Conservation (phyloP, 2,797 vertebrate genomes). For the Fratercula arctica region DNA sequence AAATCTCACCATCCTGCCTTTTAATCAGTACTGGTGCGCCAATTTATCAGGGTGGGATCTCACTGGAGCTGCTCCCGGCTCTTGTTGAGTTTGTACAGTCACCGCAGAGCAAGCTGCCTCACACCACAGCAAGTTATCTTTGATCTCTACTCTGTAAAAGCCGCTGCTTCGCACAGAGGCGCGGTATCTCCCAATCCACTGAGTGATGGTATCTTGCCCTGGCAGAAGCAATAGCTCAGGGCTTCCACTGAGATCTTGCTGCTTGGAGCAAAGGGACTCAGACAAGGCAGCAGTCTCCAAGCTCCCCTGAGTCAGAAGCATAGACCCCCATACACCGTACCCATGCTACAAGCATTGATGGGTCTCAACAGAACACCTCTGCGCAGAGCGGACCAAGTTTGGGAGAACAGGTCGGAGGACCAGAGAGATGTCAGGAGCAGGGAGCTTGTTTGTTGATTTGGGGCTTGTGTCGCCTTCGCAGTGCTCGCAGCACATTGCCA, state of each 20-base stretch:
- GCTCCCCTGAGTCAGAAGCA: neutral
- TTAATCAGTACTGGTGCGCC: neutral
- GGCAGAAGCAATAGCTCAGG: neutral
- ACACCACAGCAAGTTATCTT: neutral
- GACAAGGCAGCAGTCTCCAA: neutral
- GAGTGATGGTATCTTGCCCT: neutral
- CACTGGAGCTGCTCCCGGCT: neutral
- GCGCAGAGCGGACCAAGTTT: neutral
- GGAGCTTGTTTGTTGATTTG: neutral
- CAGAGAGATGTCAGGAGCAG: neutral
- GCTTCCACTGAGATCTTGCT: neutral
- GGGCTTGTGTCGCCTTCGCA: neutral
- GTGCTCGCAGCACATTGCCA: neutral
- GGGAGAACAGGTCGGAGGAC: neutral
- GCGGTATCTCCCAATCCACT: neutral
- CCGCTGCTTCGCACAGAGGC: neutral
- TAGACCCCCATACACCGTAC: neutral
- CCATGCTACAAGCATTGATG: neutral
- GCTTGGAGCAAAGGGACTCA: neutral
- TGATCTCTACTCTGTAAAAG: neutral
- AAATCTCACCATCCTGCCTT: constrained; percentile 33
- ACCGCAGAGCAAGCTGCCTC: neutral
- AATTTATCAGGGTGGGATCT: constrained; percentile 24
- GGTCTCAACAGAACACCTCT: neutral
- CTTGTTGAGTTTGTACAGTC: neutral